A percentile compares a stretch with the other conserved stretches of the same genome.
These are phyloP conservation scores for Gastracanthus pulcherrimus DNA, from an alignment of 2,888 invertebrate genomes.

Conservation along the genomic window DNA sequence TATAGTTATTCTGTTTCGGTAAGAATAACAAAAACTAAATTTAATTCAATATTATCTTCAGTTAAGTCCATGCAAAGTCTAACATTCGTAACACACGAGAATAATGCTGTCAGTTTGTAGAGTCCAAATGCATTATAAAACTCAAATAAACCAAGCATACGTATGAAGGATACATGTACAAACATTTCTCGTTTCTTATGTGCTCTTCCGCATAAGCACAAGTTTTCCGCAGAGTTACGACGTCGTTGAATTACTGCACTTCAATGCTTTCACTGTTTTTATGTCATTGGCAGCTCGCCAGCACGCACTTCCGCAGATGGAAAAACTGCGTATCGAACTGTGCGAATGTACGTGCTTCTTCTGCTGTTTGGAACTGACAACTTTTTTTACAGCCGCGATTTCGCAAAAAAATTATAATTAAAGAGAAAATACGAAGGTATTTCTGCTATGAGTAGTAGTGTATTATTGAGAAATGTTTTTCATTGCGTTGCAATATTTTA, in stretches of 20 bases:
- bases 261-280: conserved; percentile 16
- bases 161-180: neutral
- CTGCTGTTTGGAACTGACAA: neutral
- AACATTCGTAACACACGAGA: no score
- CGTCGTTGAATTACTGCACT: conserved; percentile 1
- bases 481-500: neutral
- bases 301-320: conserved; percentile 2
- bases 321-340: neutral
- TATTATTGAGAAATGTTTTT: neutral
- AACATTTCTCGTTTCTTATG: neutral
- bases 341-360: neutral
- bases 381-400: neutral
- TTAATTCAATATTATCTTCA: no score
- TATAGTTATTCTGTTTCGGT: no score
- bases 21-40: no score
- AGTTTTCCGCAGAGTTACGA: conserved; percentile 1
- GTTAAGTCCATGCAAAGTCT: no score
- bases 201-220: neutral
- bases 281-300: neutral
- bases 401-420: neutral
- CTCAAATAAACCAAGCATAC: neutral
- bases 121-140: no score
- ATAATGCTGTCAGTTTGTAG: no score
- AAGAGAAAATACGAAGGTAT: neutral
- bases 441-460: neutral